Percentiles rank a stretch among this genome's conserved stretches.
Conservation (phyloP, 23 tunicate species). For the Ascidia mentula region DNA sequence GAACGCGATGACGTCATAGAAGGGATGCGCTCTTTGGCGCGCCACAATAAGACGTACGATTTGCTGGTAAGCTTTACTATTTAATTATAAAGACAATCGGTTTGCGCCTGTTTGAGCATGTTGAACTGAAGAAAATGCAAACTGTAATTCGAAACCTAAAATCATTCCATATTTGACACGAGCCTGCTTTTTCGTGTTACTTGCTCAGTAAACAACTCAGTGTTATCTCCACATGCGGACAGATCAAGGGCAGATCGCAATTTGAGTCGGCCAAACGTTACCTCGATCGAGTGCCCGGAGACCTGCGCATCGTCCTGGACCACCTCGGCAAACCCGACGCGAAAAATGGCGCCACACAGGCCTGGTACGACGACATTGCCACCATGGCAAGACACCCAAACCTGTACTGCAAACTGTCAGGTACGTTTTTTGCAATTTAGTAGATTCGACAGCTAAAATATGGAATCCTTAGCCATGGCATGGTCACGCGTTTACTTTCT, state of each 20-base stretch:
- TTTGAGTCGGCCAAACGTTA: constrained; percentile 52
- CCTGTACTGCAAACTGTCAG: constrained; percentile 97
- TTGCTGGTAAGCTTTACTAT: constrained; percentile 51
- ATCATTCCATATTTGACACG: no score
- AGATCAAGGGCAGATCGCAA: constrained; percentile 54
- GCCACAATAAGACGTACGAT: constrained; percentile 63
- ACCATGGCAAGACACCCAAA: constrained; percentile 55
- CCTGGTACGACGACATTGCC: constrained; percentile 73
- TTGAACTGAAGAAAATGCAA: background rate
- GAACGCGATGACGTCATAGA: constrained; percentile 55
- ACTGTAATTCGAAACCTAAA: background rate
- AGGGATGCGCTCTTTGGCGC: constrained; percentile 48
- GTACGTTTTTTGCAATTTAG: no score
- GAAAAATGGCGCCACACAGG: constrained; percentile 52
- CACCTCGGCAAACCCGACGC: constrained; percentile 97
- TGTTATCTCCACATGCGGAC: no score
- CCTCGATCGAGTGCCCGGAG: constrained; percentile 36
- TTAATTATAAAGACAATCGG: no score
- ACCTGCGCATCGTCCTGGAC: constrained; percentile 53
- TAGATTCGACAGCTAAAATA: no score
- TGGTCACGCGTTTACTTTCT: no score
- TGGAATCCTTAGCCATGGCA: background rate
- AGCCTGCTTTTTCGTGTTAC: no score
- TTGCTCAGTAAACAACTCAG: no score
- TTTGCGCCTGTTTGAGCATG: no score